These are phyloP conservation scores for Drosophila funebris DNA, from an alignment of 1,140 invertebrate species.

Conservation along the genomic window DNA sequence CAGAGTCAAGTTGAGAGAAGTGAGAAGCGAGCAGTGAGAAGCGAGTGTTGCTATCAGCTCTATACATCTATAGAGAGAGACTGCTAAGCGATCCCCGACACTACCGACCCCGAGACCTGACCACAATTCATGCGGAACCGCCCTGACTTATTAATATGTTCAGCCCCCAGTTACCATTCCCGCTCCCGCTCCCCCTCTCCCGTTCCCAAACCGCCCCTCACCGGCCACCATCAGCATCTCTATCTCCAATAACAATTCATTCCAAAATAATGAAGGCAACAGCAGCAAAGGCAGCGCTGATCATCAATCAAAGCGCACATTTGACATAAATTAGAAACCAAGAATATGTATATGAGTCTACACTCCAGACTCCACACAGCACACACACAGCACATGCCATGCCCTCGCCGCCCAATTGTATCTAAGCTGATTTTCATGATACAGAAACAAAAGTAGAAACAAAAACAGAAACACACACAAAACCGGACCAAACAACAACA, in stretches of 20 bases:
- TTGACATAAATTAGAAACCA: constrained; percentile 81
- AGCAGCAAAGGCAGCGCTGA: constrained; percentile 40
- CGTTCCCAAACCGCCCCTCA: too few species aligned
- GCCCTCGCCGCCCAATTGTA: constrained; percentile 50
- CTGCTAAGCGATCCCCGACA: neutral
- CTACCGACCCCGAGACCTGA: neutral
- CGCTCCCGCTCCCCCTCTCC: too few species aligned
- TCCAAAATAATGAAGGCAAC: too few species aligned
- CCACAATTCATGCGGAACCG: constrained; percentile 52
- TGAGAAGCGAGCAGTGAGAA: constrained; percentile 2
- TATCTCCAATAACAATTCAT: neutral
- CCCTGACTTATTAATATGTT: constrained; percentile 70
- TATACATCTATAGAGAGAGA: constrained; percentile 1
- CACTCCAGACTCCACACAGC: neutral
- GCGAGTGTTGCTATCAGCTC: neutral
- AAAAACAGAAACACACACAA: constrained; percentile 16
- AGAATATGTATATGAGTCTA: constrained; percentile 59
- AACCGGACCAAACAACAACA: constrained; percentile 11
- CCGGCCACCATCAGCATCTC: neutral
- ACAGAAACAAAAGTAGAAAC: constrained; percentile 20
- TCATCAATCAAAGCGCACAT: constrained; percentile 77
- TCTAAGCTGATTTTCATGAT: constrained; percentile 72
- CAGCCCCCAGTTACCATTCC: constrained; percentile 9
- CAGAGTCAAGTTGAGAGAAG: constrained; percentile 66
- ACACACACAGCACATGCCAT: neutral